Base-by-base conservation (phyloP, 2,113 vertebrate species). In the Xenopus tropicalis region DNA sequence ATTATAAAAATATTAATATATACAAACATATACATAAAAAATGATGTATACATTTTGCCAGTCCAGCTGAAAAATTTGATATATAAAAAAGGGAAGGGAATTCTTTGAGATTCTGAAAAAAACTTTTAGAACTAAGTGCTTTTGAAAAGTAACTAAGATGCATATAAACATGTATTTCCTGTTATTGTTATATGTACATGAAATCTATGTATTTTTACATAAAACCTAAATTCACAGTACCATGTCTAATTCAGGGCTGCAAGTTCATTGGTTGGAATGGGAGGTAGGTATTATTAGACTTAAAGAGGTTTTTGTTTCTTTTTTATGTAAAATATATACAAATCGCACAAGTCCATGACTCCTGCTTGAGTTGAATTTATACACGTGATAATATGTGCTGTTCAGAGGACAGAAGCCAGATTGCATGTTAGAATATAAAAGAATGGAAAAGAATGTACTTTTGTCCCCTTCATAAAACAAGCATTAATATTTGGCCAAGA, bases 21-120 rank as follows among this genome's bases (percentile, higher is more conserved):
- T 54, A n/a, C 52, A 54, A 20, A 66, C 14, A 63, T 37, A 66
- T 12, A 66, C 64, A 66, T 23, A 20, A 48, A 20, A 66, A 44
- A 44, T n/a, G 10, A 14, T 23, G 19, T 23, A 22, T 22, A 66
- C 3, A 66, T 14, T 57, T 11, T 23, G 64, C 21, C 64, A 66
- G 42, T 48, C 44, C 44, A 66, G 64, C 64, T 66, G 64, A 66
- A 14, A 65, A 48, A 66, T 22, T 3, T 46, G 3, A 43, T 12
- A 22, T 48, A 14, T 66, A n/a, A 66, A 48, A 66, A 66, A n/a
- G 16, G 19, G 7, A 24, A 17, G 16, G n/a, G 9, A 10, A 23
- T 24, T 3, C 14, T 66, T 20, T 66, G 3, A 66, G 11, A 23
- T 22, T 42, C 51, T 48, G n/a, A 66, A 46, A 66, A 51, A 66